phyloP scores from a whole-genome alignment of 1,140 invertebrate species.

The Cotesia typhae region DNA sequence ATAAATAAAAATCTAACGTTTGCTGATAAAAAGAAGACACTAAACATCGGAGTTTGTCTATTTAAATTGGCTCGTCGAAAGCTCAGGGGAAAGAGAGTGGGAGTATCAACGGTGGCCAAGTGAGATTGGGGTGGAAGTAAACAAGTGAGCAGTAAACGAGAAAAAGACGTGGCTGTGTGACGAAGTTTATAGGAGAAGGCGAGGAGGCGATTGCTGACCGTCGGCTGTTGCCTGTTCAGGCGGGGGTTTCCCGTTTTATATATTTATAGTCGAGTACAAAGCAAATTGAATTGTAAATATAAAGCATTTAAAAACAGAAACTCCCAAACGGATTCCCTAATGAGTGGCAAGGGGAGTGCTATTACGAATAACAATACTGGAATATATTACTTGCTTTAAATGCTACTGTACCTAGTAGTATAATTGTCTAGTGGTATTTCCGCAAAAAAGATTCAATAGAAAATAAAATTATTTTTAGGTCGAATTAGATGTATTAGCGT shows the following conservation, averaged over 20 bases:
- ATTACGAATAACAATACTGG: conserved; percentile 54
- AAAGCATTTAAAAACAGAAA: conserved; percentile 56
- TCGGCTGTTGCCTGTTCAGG: conserved; percentile 1
- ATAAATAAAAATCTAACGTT: too few species aligned
- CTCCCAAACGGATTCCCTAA: conserved; percentile 53
- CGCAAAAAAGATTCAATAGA: conserved; percentile 16
- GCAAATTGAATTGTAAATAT: conserved; percentile 62
- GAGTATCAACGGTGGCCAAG: neutral
- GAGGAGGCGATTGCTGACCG: conserved; percentile 11
- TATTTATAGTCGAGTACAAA: conserved; percentile 13
- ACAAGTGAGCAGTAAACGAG: conserved; percentile 1
- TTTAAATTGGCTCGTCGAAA: too few species aligned
- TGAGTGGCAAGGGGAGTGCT: conserved; percentile 45
- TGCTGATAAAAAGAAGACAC: too few species aligned
- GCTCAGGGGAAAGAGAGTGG: neutral
- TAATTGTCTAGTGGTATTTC: conserved; percentile 18
- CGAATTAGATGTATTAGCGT: too few species aligned
- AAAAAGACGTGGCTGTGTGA: conserved; percentile 8
- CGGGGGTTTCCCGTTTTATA: neutral
- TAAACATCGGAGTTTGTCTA: too few species aligned
- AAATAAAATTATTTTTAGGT: too few species aligned
- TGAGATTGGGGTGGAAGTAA: neutral
- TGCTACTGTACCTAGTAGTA: conserved; percentile 34
- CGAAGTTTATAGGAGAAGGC: neutral
- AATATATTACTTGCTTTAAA: conserved; percentile 57